These are phyloP conservation scores for Aegypius monachus DNA, from an alignment of 2,113 vertebrate genomes.

Conservation along the genomic window DNA sequence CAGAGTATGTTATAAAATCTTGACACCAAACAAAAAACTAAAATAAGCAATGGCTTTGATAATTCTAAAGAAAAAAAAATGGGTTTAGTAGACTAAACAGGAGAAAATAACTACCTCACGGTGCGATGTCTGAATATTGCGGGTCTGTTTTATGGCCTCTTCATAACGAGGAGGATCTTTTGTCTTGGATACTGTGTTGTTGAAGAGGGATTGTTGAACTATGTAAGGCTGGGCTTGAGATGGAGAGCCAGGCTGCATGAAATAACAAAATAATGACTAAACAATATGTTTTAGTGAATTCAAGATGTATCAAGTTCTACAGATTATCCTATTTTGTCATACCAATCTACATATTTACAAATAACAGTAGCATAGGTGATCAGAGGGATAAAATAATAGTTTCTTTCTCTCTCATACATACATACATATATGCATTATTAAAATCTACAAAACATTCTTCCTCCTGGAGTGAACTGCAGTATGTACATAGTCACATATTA, in stretches of 20 bases:
- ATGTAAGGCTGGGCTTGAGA: slow-evolving; percentile 73
- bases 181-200: slow-evolving; percentile 77
- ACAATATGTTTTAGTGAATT: neutral
- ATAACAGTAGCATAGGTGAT: neutral
- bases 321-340: neutral
- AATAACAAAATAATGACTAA: neutral
- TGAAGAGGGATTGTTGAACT: slow-evolving; percentile 79
- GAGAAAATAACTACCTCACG: slow-evolving; percentile 77
- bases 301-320: neutral
- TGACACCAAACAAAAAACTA: neutral
- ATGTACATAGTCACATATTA: neutral
- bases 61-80: neutral
- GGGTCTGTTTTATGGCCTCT: slow-evolving; percentile 94
- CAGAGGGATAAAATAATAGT: neutral
- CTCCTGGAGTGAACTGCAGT: neutral
- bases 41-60: neutral
- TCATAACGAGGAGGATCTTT: slow-evolving; percentile 94
- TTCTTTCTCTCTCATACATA: neutral
- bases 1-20: neutral
- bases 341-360: neutral
- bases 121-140: slow-evolving; percentile 73
- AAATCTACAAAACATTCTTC: neutral
- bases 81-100: neutral
- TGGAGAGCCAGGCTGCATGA: slow-evolving; percentile 74
- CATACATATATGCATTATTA: neutral